These are phyloP conservation scores for Notothenia rossii DNA, from an alignment of 2,113 vertebrate species.

Conservation along the genomic window DNA sequence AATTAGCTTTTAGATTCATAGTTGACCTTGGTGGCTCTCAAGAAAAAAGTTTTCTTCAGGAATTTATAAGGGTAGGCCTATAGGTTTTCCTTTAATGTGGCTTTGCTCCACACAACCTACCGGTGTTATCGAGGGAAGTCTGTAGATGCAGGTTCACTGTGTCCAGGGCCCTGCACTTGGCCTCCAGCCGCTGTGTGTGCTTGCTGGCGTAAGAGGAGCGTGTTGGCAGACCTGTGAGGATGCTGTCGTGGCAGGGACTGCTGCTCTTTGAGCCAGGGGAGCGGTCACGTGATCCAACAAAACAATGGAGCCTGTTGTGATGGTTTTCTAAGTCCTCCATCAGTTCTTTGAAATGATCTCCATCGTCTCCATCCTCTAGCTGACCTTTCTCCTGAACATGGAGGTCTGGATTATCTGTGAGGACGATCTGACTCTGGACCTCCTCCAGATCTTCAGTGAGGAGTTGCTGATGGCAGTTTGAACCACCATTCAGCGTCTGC, in stretches of 20 bases:
- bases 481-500: constrained; percentile 34
- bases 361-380: constrained; percentile 80
- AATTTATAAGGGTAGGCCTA: too few relatives aligned
- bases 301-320: constrained; percentile 49
- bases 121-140: constrained; percentile 83
- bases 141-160: constrained; percentile 78
- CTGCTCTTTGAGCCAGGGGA: constrained; percentile 53
- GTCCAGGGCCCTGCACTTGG: constrained; percentile 76
- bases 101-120: constrained; percentile 43
- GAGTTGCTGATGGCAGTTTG: constrained; percentile 29
- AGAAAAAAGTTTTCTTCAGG: too few relatives aligned
- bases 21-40: too few relatives aligned
- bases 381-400: constrained; percentile 89
- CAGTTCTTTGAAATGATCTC: constrained; percentile 60
- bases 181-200: constrained; percentile 75
- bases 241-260: constrained; percentile 65
- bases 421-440: constrained; percentile 68
- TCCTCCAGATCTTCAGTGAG: constrained; percentile 21
- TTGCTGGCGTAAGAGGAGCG: constrained; percentile 65
- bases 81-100: background rate
- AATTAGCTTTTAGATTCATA: too few relatives aligned
- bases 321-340: constrained; percentile 87
- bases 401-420: constrained; percentile 25
- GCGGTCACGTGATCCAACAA: constrained; percentile 40
- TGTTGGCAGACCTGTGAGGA: constrained; percentile 78